A percentile compares a stretch with the other conserved stretches of the same genome.
Evolutionary conservation across 2,797 vertebrate species (phyloP).

Genomic region (Trachurus trachurus): DNA sequence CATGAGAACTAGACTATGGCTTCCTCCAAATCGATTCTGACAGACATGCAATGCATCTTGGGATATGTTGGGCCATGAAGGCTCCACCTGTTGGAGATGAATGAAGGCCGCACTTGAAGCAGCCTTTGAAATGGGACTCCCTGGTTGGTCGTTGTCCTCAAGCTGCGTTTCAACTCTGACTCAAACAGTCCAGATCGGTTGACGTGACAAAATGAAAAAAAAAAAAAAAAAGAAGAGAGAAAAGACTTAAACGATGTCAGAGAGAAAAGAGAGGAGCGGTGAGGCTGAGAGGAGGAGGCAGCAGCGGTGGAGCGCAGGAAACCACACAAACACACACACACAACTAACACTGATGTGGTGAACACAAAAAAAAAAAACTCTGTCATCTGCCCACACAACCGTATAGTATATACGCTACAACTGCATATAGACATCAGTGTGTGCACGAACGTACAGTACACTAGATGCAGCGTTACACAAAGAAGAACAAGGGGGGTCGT

Average conservation of each 20-base stretch:
- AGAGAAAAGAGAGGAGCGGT: constrained; percentile 19
- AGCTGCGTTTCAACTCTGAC: too few species aligned
- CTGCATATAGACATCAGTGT: not conserved
- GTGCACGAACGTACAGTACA: not conserved
- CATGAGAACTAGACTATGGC: too few species aligned
- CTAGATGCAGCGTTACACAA: not conserved
- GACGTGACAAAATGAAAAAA: not conserved
- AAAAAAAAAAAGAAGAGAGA: not conserved
- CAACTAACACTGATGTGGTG: constrained; percentile 67
- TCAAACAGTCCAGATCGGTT: not conserved
- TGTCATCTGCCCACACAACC: constrained; percentile 58
- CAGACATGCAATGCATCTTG: too few species aligned
- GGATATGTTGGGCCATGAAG: too few species aligned
- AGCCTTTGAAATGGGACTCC: too few species aligned
- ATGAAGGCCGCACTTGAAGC: too few species aligned
- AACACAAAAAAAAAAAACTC: constrained; percentile 43
- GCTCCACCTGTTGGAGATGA: too few species aligned
- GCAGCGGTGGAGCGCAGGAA: constrained; percentile 59
- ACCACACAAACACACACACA: constrained; percentile 62
- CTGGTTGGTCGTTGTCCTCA: too few species aligned
- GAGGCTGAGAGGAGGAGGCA: constrained; percentile 49
- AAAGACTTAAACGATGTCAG: constrained; percentile 6
- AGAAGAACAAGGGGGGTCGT: not conserved
- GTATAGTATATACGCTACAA: not conserved
- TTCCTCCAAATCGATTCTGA: too few species aligned